Conservation (phyloP, 2,888 invertebrate species). For the Vanessa cardui region DNA sequence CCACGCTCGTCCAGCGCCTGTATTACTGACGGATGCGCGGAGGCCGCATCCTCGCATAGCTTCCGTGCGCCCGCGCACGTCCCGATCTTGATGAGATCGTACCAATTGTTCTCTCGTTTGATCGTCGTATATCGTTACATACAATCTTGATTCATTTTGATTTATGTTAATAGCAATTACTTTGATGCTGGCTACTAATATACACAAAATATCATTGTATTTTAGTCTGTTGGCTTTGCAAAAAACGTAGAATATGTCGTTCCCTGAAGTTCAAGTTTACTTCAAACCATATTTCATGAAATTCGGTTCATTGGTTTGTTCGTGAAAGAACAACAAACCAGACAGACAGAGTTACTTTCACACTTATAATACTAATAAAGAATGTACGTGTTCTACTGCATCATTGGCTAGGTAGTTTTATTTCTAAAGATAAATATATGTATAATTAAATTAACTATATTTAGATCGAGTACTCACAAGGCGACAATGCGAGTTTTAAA, state of each 20-base stretch:
- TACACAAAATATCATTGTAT: too few species aligned
- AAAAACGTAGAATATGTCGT: too few species aligned
- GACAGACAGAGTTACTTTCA: too few species aligned
- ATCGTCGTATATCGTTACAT: not conserved
- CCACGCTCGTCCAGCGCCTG: slow-evolving; percentile 7
- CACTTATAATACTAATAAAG: too few species aligned
- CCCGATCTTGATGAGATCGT: slow-evolving; percentile 34
- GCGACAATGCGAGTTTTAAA: slow-evolving; percentile 32
- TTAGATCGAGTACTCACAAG: slow-evolving; percentile 31
- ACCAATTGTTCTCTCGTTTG: slow-evolving; percentile 18
- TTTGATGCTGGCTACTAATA: not conserved
- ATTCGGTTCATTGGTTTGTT: too few species aligned
- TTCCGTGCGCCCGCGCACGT: slow-evolving; percentile 46
- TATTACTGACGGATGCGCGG: slow-evolving; percentile 52
- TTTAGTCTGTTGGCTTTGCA: too few species aligned
- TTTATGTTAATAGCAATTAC: not conserved
- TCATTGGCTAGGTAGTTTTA: not conserved
- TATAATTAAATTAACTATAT: slow-evolving; percentile 16
- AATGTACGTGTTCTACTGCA: not conserved
- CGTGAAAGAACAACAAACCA: too few species aligned
- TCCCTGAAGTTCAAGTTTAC: too few species aligned
- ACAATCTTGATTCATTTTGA: not conserved
- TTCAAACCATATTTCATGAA: too few species aligned
- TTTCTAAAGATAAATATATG: slow-evolving; percentile 9
- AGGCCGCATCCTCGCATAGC: slow-evolving; percentile 56